Evolutionary conservation across 2,797 vertebrate genomes (phyloP).

Genomic region (Platalea minor): DNA sequence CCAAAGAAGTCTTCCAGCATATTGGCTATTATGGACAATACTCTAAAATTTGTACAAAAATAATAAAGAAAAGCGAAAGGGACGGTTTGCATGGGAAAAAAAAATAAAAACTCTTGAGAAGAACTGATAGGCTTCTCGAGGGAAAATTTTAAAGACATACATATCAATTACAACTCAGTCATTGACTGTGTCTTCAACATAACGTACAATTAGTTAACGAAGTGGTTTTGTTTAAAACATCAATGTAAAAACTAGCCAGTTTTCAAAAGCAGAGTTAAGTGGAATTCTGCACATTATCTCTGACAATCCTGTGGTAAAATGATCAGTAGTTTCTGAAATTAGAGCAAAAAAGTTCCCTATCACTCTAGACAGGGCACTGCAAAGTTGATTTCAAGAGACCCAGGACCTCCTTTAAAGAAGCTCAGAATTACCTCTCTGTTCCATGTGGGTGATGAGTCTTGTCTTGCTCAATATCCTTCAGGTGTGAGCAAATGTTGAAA

Average conservation of each 20-base stretch:
- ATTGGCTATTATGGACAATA: neutral
- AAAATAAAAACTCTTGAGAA: neutral
- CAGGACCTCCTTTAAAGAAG: neutral
- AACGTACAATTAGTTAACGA: neutral
- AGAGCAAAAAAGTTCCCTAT: neutral
- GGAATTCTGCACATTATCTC: neutral
- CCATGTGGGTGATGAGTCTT: neutral
- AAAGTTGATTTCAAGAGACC: neutral
- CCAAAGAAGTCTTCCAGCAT: constrained; percentile 1
- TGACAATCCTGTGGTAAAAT: neutral
- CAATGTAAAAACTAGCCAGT: neutral
- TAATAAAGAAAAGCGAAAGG: neutral
- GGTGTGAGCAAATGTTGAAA: neutral
- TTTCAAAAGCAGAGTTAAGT: neutral
- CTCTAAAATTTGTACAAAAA: neutral
- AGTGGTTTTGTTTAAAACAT: neutral
- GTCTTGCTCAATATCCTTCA: neutral
- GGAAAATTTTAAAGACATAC: neutral
- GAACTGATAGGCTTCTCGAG: neutral
- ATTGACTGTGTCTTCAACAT: neutral
- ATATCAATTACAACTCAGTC: neutral
- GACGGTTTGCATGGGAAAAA: neutral
- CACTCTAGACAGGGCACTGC: neutral
- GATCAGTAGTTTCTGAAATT: neutral
- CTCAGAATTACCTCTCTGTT: neutral